Evolutionary conservation across 2,797 vertebrate species (phyloP).

Genomic region (Chiroxiphia lanceolata): DNA sequence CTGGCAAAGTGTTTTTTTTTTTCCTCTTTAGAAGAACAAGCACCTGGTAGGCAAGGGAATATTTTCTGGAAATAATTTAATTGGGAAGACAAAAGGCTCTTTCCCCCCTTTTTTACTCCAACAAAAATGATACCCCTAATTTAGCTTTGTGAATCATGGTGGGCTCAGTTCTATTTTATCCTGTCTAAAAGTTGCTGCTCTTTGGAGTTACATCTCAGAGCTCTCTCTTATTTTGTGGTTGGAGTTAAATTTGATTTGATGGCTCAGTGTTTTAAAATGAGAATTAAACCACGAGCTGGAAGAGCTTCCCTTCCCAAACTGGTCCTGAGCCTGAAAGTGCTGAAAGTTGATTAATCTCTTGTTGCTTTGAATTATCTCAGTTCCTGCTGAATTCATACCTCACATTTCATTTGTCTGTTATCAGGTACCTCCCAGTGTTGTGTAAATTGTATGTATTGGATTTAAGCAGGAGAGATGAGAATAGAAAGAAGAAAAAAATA

Average conservation of each 20-base stretch:
- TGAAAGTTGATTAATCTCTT: not conserved
- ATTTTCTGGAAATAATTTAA: slow-evolving; percentile 11
- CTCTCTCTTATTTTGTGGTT: not conserved
- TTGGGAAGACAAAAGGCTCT: not conserved
- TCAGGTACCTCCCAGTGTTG: not conserved
- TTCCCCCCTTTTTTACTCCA: not conserved
- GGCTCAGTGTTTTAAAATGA: not conserved
- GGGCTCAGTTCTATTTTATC: not conserved
- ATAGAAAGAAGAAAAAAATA: not conserved
- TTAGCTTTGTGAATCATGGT: not conserved
- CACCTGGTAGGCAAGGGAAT: not conserved
- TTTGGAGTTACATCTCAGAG: not conserved
- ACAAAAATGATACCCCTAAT: not conserved
- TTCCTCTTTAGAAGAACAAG: not conserved
- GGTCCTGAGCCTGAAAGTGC: not conserved
- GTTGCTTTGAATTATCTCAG: not conserved
- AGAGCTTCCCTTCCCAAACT: not conserved
- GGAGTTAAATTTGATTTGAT: not conserved
- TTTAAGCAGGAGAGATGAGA: not conserved
- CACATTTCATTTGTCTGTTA: not conserved
- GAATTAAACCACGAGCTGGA: not conserved
- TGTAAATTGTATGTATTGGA: not conserved
- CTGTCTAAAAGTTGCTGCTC: not conserved
- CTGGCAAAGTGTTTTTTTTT: not conserved
- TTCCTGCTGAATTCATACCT: not conserved